Base-by-base conservation (phyloP, 1,140 invertebrate genomes). In the Drosophila ironensis region DNA sequence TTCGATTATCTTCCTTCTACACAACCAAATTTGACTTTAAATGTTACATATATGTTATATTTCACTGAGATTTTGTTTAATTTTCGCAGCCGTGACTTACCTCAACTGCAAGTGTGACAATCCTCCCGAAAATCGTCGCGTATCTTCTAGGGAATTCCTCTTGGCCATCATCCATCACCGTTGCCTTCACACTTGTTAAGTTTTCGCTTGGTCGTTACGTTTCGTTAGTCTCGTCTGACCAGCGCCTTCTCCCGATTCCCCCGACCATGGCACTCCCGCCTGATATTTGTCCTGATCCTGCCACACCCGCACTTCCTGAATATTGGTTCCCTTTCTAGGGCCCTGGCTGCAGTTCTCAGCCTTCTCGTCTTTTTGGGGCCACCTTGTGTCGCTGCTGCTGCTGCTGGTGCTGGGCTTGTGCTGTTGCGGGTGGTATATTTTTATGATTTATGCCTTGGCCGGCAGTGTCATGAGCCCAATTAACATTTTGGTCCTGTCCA, bases 381-480 rank as follows among this genome's bases (percentile, higher is more conserved):
- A 41, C 45, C 64, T 69, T 51, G 78, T 57, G 61, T 46, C 56
- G 61, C 67, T 66, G 77, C 72, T 73, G n/a, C n/a, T n/a, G n/a
- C n/a, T n/a, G n/a, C n/a, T n/a, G n/a, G n/a, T n/a, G n/a, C n/a
- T n/a, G n/a, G n/a, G n/a, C n/a, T n/a, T n/a, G n/a, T n/a, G n/a
- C n/a, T n/a, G n/a, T n/a, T n/a, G n/a, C n/a, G n/a, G n/a, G n/a
- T n/a, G 71, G 59, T 63, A 69, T 52, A 78, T 84, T 84, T 76
- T 84, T 57, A 73, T 82, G 72, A 82, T 82, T 84, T 84, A 84
- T 82, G 77, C 80, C 57, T 68, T 48, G 73, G 76, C 53, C 63
- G 52, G 57, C 72, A 77, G 78, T 84, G 78, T 84, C 73, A 84
- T 63, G 78, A 84, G 73, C 78, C 78, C 78, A 84, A 84, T 84